phyloP scores from a whole-genome alignment of 2,888 invertebrate species.

The Ptilodon capucinus region DNA sequence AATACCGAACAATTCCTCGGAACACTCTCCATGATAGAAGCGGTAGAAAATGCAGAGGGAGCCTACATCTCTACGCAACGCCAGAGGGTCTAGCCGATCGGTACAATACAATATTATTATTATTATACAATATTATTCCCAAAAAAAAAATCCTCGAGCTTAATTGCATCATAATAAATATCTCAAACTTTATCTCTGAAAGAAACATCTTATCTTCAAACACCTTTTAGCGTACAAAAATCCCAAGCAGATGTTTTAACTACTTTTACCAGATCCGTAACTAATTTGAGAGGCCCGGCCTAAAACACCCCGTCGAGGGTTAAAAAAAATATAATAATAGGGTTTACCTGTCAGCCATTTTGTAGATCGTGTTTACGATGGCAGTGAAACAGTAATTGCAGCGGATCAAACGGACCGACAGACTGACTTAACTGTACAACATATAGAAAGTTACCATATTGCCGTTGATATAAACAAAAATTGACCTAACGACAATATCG shows the following conservation, averaged over 20 bases:
- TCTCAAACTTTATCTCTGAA: background rate
- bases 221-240: conserved; percentile 23
- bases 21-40: no score
- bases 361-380: conserved; percentile 68
- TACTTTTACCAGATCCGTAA: conserved; percentile 19
- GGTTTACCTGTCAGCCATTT: conserved; percentile 67
- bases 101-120: no score
- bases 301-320: conserved; percentile 43
- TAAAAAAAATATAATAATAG: conserved; percentile 65
- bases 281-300: conserved; percentile 32
- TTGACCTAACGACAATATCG: conserved; percentile 8
- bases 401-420: conserved; percentile 70
- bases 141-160: no score
- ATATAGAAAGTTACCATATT: conserved; percentile 24
- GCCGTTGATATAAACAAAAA: conserved; percentile 18
- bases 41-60: no score
- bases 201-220: background rate
- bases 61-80: no score
- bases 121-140: no score
- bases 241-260: conserved; percentile 28
- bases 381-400: conserved; percentile 76
- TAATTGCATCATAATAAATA: background rate
- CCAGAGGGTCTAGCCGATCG: no score
- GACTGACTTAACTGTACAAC: conserved; percentile 46
- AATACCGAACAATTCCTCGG: no score